These are phyloP conservation scores for Lepus europaeus DNA, from an alignment of 2,113 vertebrate genomes.

Conservation along the genomic window DNA sequence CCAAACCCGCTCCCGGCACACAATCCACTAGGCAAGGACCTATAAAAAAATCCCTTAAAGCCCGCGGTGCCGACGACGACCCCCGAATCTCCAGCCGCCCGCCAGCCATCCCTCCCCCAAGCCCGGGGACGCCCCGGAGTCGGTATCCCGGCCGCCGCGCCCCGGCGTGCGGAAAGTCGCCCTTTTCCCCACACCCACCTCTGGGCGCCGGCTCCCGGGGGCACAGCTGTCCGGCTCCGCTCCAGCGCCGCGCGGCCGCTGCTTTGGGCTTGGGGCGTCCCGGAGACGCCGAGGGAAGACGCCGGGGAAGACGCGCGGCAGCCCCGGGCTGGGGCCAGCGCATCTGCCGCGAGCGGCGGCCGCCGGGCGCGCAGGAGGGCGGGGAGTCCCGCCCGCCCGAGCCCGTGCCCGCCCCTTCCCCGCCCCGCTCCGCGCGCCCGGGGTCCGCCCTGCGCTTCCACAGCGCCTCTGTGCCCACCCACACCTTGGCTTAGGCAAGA, in stretches of 20 bases:
- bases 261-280: background rate
- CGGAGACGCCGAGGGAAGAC: background rate
- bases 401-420: conserved; percentile 25
- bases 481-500: background rate
- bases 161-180: background rate
- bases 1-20: background rate
- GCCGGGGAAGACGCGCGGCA: background rate
- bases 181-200: conserved; percentile 63
- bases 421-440: background rate
- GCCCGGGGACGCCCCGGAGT: background rate
- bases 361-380: background rate
- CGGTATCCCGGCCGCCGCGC: background rate
- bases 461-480: background rate
- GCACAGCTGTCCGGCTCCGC: background rate
- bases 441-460: background rate
- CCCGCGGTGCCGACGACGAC: background rate
- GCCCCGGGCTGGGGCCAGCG: conserved; percentile 12
- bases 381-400: background rate
- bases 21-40: background rate
- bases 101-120: background rate
- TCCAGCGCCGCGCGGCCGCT: background rate
- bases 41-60: background rate
- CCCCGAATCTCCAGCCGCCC: background rate
- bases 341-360: background rate
- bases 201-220: background rate